Base-by-base conservation (phyloP, 2,888 invertebrate genomes). In the Apeira syringaria region DNA sequence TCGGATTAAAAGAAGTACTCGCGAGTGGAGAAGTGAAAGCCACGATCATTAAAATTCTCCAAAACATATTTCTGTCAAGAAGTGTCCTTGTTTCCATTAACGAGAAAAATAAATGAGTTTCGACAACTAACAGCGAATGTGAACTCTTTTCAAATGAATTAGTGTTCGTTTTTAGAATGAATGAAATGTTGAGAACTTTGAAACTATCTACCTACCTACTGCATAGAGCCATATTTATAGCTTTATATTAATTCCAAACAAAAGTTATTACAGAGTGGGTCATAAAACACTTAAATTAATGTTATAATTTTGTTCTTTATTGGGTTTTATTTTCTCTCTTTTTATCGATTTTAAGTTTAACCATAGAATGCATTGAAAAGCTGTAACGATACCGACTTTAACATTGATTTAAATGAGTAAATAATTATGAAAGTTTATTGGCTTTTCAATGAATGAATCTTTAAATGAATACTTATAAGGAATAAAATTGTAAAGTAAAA, bases 211-310 rank as follows among this genome's bases (percentile, higher is more conserved):
- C 1, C 8, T 11, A 27, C 18, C 33, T 29, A 38, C 45, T 27
- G 42, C 29, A 15, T 24, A 27, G 13, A 30, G 29, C 17, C 32
- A 10, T 24, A 47, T 51, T 51, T 51, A 51, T 51, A 25, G 25
- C 40, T 35, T 4, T 13, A 41, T 32, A 33, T 9, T 9, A 9
- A 17, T 20, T 31, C 32, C 38, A 40, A 43, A 36, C 36, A 35
- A 39, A 47, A 41, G 47, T 38, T 35, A 51, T 47, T 47, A 44
- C 37, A 26, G 3, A 6, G 22, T 3, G n/a, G 25, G 15, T 1
- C 20, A 8, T 40, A 27, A 32, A 38, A 25, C 5, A 11, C 9
- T 20, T 9, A 24, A 32, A 24, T 32, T 32, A 24, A 13, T 24
- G 32, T 20, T 11, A 11, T 18, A 31, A 20, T 31, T 31, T 31